Evolutionary conservation across 2,113 vertebrate species (phyloP).

Genomic region (Corythornis vintsioides): DNA sequence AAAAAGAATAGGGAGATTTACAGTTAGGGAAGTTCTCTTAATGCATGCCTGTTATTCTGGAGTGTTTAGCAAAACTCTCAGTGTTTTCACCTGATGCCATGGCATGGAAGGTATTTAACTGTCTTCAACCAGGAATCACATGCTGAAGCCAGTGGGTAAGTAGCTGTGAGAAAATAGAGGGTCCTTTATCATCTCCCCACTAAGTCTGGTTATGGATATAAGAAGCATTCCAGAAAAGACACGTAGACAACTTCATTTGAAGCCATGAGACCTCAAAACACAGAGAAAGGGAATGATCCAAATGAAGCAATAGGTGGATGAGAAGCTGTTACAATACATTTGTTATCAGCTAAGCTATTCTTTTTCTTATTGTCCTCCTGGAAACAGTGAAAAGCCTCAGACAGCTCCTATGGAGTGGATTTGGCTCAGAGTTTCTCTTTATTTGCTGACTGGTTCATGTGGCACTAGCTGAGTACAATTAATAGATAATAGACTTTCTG

Average conservation of each 20-base stretch:
- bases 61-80: not conserved
- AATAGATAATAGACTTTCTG: not conserved
- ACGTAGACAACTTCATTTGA: not conserved
- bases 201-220: not conserved
- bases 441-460: not conserved
- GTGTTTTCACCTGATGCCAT: not conserved
- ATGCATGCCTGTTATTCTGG: not conserved
- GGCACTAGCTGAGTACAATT: not conserved
- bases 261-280: not conserved
- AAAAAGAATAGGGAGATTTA: conserved; percentile 33
- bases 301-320: not conserved
- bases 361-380: not conserved
- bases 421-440: not conserved
- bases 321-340: not conserved
- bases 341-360: not conserved
- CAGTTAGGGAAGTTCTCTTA: not conserved
- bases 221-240: not conserved
- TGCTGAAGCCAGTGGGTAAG: not conserved
- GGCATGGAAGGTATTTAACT: not conserved
- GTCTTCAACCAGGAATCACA: not conserved
- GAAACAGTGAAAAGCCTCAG: not conserved
- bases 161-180: not conserved
- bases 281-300: not conserved
- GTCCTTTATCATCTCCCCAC: not conserved
- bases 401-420: not conserved